Base-by-base conservation (phyloP, 2,113 vertebrate species). In the Eurypyga helias region DNA sequence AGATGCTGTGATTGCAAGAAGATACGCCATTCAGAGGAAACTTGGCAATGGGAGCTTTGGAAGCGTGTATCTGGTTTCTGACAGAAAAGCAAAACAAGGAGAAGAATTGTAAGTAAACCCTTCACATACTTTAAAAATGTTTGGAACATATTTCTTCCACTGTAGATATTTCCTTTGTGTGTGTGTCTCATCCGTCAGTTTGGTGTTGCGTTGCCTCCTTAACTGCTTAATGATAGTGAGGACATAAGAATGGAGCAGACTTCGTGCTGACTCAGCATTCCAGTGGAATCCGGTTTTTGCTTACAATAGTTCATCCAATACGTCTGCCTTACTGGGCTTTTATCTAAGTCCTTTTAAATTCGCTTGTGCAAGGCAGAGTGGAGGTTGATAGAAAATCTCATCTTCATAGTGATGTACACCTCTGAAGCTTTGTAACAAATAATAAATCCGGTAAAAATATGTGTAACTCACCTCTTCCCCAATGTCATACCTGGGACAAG, bases 11-110 rank as follows among this genome's bases (percentile, higher is more conserved):
- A 96, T 99, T 86, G 98, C 98, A 57, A 97, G 98, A 96, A 98
- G 98, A 96, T 99, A 99, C 26, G 41, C 66, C 34, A 36, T 98
- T 88, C 96, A 98, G 69, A 94, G 95, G 89, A 99, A 97, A 83
- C 98, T 99, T 91, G 99, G 98, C 86, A 98, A 95, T 33, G 99
- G 99, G 14, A 99, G 99, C 83, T 99, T 99, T 94, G 98, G 99
- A 72, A 99, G 97, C 0, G 98, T 99, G 15, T 99, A 98, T 86
- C 97, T 99, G 90, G 98, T 99, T 77, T 96, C 96, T 94, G 99
- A 99, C 83, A 98, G 97, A 89, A 99, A 98, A 96, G 97, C 98
- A 70, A 95, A 96, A 73, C 97, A 86, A 77, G 98, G 96, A 95
- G 98, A 99, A 79, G 83, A 98, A 87, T 60, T 99, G 99, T 99